A percentile compares a stretch with the other conserved stretches of the same genome.
phyloP scores from a whole-genome alignment of 2,888 invertebrate genomes.

The Drosophila recens region DNA sequence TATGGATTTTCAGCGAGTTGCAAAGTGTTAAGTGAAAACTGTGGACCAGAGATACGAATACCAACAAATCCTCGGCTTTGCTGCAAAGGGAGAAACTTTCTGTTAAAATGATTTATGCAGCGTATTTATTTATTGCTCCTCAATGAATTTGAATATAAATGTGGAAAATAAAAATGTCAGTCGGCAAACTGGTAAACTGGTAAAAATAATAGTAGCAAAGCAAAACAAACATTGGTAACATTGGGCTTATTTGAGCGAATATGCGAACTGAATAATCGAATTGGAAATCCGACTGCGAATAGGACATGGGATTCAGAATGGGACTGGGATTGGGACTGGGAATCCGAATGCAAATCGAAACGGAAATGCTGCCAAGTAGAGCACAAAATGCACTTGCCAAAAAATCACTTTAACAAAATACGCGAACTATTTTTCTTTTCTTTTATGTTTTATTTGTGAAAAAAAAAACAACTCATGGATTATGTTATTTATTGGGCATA shows the following conservation, averaged over 20 bases:
- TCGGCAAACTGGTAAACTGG: conserved; percentile 22
- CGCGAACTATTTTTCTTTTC: conserved; percentile 22
- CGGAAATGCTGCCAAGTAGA: conserved; percentile 48
- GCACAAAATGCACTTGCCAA: conserved; percentile 51
- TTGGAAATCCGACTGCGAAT: conserved; percentile 39
- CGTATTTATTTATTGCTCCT: conserved; percentile 69
- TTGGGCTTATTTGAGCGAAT: conserved; percentile 41
- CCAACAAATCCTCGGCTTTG: conserved; percentile 28
- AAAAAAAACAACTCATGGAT: conserved; percentile 36
- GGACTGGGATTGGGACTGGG: conserved; percentile 46
- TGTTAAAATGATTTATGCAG: conserved; percentile 63
- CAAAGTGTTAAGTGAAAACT: conserved; percentile 34
- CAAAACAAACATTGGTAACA: conserved; percentile 22
- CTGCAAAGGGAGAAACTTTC: conserved; percentile 44
- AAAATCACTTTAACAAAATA: conserved; percentile 19
- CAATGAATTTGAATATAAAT: conserved; percentile 68
- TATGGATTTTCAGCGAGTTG: conserved; percentile 5
- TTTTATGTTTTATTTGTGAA: conserved; percentile 5
- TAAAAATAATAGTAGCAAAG: conserved; percentile 1
- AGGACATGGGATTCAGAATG: conserved; percentile 28
- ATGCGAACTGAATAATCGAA: conserved; percentile 52
- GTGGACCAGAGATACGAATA: conserved; percentile 11
- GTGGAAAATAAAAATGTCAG: conserved; percentile 43
- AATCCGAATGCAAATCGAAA: conserved; percentile 42
- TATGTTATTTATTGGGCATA: conserved; percentile 45